Percentiles rank a stretch among this genome's conserved stretches.
Conservation (phyloP, 2,797 vertebrate genomes). For the Urocyon cinereoargenteus region DNA sequence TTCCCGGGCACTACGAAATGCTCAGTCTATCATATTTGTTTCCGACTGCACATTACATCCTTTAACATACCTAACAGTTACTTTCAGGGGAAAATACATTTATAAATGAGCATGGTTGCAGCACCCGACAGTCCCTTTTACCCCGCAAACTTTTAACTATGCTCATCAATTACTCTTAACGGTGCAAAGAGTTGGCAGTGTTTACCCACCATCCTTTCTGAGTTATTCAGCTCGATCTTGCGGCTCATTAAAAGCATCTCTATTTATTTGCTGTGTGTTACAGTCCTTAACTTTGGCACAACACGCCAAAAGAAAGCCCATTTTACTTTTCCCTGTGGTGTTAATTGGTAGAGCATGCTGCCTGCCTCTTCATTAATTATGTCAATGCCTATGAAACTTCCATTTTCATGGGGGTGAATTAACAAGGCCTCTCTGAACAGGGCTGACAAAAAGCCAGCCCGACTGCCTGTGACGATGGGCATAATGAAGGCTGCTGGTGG, state of each 20-base stretch:
- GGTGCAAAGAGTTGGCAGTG: slow-evolving; percentile 89
- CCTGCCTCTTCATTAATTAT: slow-evolving; percentile 96
- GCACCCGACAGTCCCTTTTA: slow-evolving; percentile 47
- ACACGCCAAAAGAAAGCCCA: slow-evolving; percentile 92
- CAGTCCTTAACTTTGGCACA: slow-evolving; percentile 93
- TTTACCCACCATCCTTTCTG: slow-evolving; percentile 90
- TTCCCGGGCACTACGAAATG: neutral
- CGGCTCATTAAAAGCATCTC: slow-evolving; percentile 94
- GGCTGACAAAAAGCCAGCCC: slow-evolving; percentile 86
- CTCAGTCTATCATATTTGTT: slow-evolving; percentile 50
- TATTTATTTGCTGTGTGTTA: slow-evolving; percentile 93
- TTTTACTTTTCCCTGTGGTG: slow-evolving; percentile 94
- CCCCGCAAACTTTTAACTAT: slow-evolving; percentile 83
- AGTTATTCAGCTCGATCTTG: slow-evolving; percentile 89
- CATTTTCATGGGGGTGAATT: slow-evolving; percentile 88
- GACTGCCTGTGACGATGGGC: slow-evolving; percentile 68
- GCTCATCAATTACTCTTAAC: slow-evolving; percentile 90
- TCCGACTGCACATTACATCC: slow-evolving; percentile 69
- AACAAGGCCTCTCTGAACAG: slow-evolving; percentile 87
- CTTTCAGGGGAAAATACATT: slow-evolving; percentile 68
- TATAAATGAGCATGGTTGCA: slow-evolving; percentile 79
- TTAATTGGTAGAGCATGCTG: slow-evolving; percentile 95
- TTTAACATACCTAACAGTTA: slow-evolving; percentile 68
- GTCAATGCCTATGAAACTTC: slow-evolving; percentile 91
- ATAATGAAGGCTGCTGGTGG: slow-evolving; percentile 82